Conservation (phyloP, 2,888 invertebrate genomes). For the Coelinius sp. region DNA sequence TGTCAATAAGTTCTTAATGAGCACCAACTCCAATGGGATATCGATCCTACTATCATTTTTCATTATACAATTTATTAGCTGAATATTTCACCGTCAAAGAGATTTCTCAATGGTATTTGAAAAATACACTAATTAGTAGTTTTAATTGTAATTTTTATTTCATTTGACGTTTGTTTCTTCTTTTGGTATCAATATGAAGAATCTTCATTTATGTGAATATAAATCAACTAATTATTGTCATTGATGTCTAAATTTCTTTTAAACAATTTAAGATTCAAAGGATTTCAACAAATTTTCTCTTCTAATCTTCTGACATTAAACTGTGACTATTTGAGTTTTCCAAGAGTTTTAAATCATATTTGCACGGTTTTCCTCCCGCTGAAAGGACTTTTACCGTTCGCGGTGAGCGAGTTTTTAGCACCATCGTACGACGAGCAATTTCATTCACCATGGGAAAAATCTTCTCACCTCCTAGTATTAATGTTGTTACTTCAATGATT, state of each 20-base stretch:
- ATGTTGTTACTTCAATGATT: no score
- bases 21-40: conserved; percentile 2
- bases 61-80: not conserved
- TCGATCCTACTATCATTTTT: conserved; percentile 21
- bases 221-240: not conserved
- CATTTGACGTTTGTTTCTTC: not conserved
- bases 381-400: no score
- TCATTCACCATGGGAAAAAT: no score
- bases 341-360: no score
- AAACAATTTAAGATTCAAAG: no score
- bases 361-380: no score
- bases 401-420: no score
- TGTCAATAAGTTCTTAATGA: conserved; percentile 38
- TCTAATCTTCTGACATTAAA: no score
- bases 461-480: no score
- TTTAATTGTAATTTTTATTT: not conserved
- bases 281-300: no score
- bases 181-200: not conserved
- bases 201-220: not conserved
- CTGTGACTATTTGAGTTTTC: no score
- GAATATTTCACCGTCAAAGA: not conserved
- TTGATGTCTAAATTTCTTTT: not conserved
- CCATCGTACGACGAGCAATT: no score
- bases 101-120: not conserved
- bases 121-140: not conserved